These are phyloP conservation scores for Julus scanicus DNA, from an alignment of 2,888 invertebrate species.

Conservation along the genomic window DNA sequence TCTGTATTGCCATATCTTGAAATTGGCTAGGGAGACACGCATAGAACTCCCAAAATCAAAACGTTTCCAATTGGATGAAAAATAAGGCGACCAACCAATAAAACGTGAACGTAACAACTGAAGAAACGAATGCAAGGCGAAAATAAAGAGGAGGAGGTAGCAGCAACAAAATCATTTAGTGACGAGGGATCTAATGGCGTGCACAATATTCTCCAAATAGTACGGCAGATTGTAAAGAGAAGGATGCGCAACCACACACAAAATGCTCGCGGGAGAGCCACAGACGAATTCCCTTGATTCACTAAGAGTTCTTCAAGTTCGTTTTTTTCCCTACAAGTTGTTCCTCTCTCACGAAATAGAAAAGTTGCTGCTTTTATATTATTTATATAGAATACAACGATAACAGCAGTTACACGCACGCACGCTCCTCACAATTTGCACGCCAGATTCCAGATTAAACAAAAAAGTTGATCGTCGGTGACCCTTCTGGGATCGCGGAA, in stretches of 20 bases:
- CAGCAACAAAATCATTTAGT: conserved; percentile 24
- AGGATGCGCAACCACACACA: not conserved
- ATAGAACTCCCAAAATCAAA: not conserved
- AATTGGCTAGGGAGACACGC: not conserved
- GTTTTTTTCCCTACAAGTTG: not conserved
- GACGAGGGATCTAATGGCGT: not conserved
- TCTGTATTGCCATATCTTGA: conserved; percentile 30
- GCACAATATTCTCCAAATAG: not conserved
- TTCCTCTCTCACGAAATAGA: conserved; percentile 11
- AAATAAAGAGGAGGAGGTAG: conserved; percentile 44
- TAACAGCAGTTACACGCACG: conserved; percentile 36
- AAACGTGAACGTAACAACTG: conserved; percentile 45
- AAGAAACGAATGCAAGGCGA: conserved; percentile 17
- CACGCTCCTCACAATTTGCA: conserved; percentile 13
- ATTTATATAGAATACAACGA: conserved; percentile 45
- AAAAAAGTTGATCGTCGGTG: not conserved
- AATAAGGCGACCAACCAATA: conserved; percentile 38
- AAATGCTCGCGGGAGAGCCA: not conserved
- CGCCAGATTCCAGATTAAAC: conserved; percentile 19
- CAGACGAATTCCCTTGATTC: conserved; percentile 2
- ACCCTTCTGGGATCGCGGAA: not conserved
- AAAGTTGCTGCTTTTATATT: conserved; percentile 31
- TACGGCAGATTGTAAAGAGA: not conserved
- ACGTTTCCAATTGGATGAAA: not conserved
- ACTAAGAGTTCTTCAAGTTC: not conserved